phyloP scores from a whole-genome alignment of 2,113 vertebrate species.

The Mus pahari region DNA sequence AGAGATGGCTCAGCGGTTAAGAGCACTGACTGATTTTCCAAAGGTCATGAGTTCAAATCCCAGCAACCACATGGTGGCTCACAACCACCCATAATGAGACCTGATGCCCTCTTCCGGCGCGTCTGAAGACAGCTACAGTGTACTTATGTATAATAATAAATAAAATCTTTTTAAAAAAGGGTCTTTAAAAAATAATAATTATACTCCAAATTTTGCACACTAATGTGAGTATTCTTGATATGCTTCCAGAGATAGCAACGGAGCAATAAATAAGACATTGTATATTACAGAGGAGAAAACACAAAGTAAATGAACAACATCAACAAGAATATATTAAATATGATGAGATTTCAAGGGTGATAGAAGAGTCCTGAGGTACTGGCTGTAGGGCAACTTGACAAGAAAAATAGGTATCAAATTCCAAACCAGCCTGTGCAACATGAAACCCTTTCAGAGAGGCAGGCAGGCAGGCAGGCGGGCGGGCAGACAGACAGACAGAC shows the following conservation, averaged over 20 bases:
- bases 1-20: too few relatives aligned
- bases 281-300: not conserved
- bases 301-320: not conserved
- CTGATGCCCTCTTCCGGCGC: too few relatives aligned
- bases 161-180: too few relatives aligned
- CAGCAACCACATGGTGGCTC: too few relatives aligned
- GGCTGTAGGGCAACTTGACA: not conserved
- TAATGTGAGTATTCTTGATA: not conserved
- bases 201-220: not conserved
- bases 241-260: not conserved
- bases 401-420: not conserved
- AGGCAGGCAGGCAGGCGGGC: too few relatives aligned
- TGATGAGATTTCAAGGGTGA: not conserved
- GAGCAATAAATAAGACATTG: not conserved
- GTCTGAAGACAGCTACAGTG: too few relatives aligned
- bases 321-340: conserved; percentile 10
- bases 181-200: too few relatives aligned
- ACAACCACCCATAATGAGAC: too few relatives aligned
- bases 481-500: too few relatives aligned
- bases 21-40: too few relatives aligned
- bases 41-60: too few relatives aligned
- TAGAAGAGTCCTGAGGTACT: not conserved
- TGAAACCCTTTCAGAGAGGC: not conserved
- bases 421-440: not conserved
- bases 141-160: too few relatives aligned